Conservation (phyloP, 2,113 vertebrate species). For the Tylochromis polylepis region DNA sequence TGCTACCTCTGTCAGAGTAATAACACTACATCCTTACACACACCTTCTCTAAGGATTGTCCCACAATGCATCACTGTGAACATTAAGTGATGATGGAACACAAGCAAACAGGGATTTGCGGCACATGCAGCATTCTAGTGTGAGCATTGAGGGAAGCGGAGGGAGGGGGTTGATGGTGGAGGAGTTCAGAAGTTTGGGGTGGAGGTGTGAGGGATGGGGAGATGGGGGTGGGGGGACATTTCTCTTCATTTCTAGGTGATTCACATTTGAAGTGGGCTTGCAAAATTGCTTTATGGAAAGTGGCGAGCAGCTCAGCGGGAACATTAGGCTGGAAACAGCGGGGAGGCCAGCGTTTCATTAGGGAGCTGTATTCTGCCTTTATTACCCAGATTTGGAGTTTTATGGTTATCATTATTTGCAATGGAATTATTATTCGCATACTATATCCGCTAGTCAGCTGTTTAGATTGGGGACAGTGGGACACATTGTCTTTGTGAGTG, state of each 20-base stretch:
- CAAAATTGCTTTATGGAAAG: constrained; percentile 72
- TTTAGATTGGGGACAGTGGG: constrained; percentile 35
- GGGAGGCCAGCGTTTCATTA: constrained; percentile 61
- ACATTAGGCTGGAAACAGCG: constrained; percentile 56
- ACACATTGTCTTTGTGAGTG: constrained; percentile 6
- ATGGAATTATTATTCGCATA: constrained; percentile 59
- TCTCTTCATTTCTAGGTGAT: constrained; percentile 65
- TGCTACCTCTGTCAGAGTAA: constrained; percentile 28
- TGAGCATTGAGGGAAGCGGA: background rate
- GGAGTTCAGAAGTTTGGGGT: constrained; percentile 8
- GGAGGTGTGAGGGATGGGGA: background rate
- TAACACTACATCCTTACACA: constrained; percentile 15
- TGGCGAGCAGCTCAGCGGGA: constrained; percentile 48
- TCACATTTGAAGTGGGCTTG: constrained; percentile 58
- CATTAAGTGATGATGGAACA: constrained; percentile 52
- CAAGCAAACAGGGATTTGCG: constrained; percentile 49
- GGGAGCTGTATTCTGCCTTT: constrained; percentile 56
- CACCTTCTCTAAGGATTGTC: background rate
- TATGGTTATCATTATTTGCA: constrained; percentile 67
- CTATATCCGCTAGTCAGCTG: constrained; percentile 54
- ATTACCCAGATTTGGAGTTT: constrained; percentile 66
- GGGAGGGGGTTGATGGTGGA: background rate
- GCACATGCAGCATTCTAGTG: constrained; percentile 4
- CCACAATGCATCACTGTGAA: constrained; percentile 36
- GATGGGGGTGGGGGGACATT: background rate